Evolutionary conservation across 1,140 invertebrate genomes (phyloP).

Genomic region (Rhagoletis pomonella): DNA sequence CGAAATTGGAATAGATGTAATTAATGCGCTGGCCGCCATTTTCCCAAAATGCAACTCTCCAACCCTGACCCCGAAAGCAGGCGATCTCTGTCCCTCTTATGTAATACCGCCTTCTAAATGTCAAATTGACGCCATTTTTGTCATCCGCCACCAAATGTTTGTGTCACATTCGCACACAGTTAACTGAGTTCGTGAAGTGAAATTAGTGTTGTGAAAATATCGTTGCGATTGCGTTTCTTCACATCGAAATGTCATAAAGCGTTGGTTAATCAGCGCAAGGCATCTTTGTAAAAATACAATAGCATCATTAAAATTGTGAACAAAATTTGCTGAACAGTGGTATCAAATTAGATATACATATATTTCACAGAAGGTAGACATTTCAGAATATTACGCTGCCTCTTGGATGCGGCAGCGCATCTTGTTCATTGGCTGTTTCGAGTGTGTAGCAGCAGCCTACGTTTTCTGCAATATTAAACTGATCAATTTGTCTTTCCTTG

Average conservation of each 20-base stretch:
- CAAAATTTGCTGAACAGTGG: neutral
- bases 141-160: neutral
- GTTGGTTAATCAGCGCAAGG: slow-evolving; percentile 50
- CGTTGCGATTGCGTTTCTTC: slow-evolving; percentile 35
- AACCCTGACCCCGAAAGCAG: neutral
- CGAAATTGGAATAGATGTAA: too few species aligned
- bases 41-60: slow-evolving; percentile 51
- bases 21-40: slow-evolving; percentile 48
- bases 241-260: slow-evolving; percentile 56
- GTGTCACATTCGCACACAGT: slow-evolving; percentile 2
- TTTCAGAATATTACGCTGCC: slow-evolving; percentile 15
- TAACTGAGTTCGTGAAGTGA: neutral
- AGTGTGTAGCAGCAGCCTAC: slow-evolving; percentile 42
- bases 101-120: neutral
- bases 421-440: neutral
- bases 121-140: slow-evolving; percentile 55
- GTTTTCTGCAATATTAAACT: slow-evolving; percentile 4
- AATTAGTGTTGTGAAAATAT: slow-evolving; percentile 53
- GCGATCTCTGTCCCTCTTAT: neutral
- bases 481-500: neutral
- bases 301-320: neutral
- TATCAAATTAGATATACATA: neutral
- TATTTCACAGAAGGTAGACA: neutral
- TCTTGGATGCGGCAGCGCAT: neutral
- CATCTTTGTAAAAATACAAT: slow-evolving; percentile 19